Evolutionary conservation across 1,140 invertebrate species (phyloP), one percentile per base, ranked within the genome.

Genomic region (Dendrolimus kikuchii): DNA sequence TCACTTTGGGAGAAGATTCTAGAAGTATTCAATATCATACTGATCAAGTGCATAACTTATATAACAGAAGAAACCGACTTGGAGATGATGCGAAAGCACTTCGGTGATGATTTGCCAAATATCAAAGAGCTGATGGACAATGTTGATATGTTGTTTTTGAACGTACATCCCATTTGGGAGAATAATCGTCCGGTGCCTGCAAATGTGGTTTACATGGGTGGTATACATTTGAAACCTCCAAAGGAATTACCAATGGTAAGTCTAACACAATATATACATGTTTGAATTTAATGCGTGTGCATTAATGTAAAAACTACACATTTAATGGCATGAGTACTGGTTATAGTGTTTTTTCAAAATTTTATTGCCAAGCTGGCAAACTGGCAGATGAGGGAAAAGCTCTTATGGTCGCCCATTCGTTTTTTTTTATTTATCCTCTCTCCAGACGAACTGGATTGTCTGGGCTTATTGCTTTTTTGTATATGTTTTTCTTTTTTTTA

Each of bases 91-190:
- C 40, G 8, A 7, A 40, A 39, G n/a, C 36, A 38, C 6, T 49
- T 49, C 41, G 48, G 40, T 9, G n/a, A 8, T 5, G 60, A 76
- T 51, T 51, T 77, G 9, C 77, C 82, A 43, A n/a, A 59, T 46
- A 64, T 71, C 41, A 60, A 66, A 56, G 77, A 88, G 51, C 56
- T 90, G n/a, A 68, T 74, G 40, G 65, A 70, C 41, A 87, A 88
- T 64, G 64, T 86, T 4, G 87, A 84, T 51, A 66, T 92, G 64
- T 54, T 90, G 6, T 83, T 92, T 49, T 40, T 85, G 5, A 89
- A 87, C 61, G 66, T 62, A 6, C 80, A 90, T 81, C 82, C 80
- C 5, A 58, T 81, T 1, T 74, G 87, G 57, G 64, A 77, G 39
- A 66, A 73, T 44, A 69, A 74, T 10, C 64, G 81, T 38, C 80